Base-by-base conservation (phyloP, 1,140 invertebrate species). In the Microplitis demolitor region DNA sequence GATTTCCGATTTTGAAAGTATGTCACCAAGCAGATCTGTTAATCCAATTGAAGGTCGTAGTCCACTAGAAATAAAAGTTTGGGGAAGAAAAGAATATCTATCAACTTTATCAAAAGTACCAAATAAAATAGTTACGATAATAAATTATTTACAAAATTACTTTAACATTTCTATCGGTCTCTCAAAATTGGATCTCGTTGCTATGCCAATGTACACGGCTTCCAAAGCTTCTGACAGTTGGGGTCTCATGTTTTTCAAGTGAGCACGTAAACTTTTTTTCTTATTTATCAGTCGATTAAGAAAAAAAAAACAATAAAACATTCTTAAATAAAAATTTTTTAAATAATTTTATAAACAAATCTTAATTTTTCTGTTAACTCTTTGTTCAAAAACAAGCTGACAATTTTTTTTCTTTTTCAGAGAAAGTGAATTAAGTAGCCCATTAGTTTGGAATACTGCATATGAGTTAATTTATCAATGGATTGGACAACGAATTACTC, bases 181-280 rank as follows among this genome's bases (percentile, higher is more conserved):
- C 9, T 85, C 89, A 0, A 92, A 93, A 82, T 83, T 95, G 64
- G 96, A 98, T 84, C 87, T 97, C 11, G 89, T 97, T 0, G 95
- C 94, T 0, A 87, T 98, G 61, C 96, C 96, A 0, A 93, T 93
- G 78, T 95, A 96, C 78, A 89, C 91, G 73, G 89, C 89, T 0
- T 87, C 89, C 0, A 90, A 90, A 77, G 90, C 92, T 0, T 91
- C 92, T 53, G 92, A 94, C 78, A 91, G 90, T 79, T 95, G 93
- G 93, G 94, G 94, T 3, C 84, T 95, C 4, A 90, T 94, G 74
- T 86, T 93, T 11, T 93, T 94, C 81, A 93, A 91, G 93, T 95
- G 88, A 85, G 82, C 84, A 11, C 14, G 16, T 60, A 31, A 60
- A n/a, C 53, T 3, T 54, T 50, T 13, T 13, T 1, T 11, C n/a